A percentile compares a stretch with the other conserved stretches of the same genome.
phyloP scores from a whole-genome alignment of 2,797 vertebrate species.

The Halcyon leucocephala region DNA sequence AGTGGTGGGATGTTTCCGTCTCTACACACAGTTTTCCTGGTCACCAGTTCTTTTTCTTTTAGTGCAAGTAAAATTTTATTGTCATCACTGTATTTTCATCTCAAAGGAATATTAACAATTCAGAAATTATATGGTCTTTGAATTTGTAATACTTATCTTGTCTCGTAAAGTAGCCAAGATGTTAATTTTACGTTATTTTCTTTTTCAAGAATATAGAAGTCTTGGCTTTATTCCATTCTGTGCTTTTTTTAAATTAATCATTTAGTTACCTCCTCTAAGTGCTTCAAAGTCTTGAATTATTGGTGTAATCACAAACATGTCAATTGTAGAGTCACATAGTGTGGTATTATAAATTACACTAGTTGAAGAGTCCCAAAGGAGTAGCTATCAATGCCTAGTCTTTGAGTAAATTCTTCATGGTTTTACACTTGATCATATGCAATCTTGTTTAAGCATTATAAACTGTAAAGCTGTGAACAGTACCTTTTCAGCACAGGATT shows the following conservation, averaged over 20 bases:
- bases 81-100: background rate
- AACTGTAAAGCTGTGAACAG: background rate
- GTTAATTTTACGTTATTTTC: conserved; percentile 3
- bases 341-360: background rate
- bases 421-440: background rate
- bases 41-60: background rate
- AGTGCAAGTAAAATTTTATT: background rate
- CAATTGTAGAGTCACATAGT: background rate
- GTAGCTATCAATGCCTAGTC: background rate
- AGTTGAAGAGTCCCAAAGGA: background rate
- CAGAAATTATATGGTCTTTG: background rate
- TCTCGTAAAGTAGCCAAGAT: conserved; percentile 12
- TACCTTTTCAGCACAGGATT: background rate
- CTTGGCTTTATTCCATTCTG: conserved; percentile 8
- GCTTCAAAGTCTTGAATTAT: background rate
- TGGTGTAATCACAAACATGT: background rate
- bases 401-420: background rate
- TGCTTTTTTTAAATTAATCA: background rate
- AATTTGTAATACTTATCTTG: background rate
- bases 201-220: background rate
- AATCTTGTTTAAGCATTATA: background rate
- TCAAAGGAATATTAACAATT: background rate
- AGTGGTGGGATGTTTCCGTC: background rate
- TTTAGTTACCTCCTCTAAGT: background rate
- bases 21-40: background rate